Evolutionary conservation across 2,888 invertebrate species (phyloP), one percentile per base, ranked within the genome.

Genomic region (Noctua janthina): DNA sequence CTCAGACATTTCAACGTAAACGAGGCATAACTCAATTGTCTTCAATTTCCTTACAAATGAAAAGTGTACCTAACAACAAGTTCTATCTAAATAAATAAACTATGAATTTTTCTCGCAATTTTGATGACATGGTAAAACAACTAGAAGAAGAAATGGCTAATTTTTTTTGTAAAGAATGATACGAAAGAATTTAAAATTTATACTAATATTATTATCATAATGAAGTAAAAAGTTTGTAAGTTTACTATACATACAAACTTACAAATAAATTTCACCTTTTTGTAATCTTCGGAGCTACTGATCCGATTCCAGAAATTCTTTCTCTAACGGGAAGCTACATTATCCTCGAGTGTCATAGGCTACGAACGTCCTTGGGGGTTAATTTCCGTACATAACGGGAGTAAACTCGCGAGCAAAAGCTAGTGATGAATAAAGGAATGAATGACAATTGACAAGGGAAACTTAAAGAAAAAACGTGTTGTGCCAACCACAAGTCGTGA

Each of bases 1-100:
- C 70, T n/a, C 10, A 62, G 56, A 75, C 35, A 69, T 83, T 83
- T 83, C 11, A 62, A 29, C 6, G 15, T 46, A 76, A 83, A 83
- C 20, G 67, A 69, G 20, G 23, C 13, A 23, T 69, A 83, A 75
- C 35, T 81, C 3, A 10, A 76, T 83, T 83, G 46, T 23, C 46
- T 17, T 29, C 49, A 82, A 62, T 67, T 81, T 67, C 23, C 49
- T 39, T 23, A 17, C 13, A 54, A 64, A 66, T 46, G 13, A 82
- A 67, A 82, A 56, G 49, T 73, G 35, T 56, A 35, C 10, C 17
- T 43, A 51, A 29, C 23, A 29, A 59, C n/a, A n/a, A 79, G 29
- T 29, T 29, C 11, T 59, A n/a, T n/a, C 56, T 59, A 11, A 46
- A 56, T 13, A 39, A 59, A 56, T 51, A n/a, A 39, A 13, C 10